Conservation (phyloP, 2,888 invertebrate species). For the Lymantria dispar region DNA sequence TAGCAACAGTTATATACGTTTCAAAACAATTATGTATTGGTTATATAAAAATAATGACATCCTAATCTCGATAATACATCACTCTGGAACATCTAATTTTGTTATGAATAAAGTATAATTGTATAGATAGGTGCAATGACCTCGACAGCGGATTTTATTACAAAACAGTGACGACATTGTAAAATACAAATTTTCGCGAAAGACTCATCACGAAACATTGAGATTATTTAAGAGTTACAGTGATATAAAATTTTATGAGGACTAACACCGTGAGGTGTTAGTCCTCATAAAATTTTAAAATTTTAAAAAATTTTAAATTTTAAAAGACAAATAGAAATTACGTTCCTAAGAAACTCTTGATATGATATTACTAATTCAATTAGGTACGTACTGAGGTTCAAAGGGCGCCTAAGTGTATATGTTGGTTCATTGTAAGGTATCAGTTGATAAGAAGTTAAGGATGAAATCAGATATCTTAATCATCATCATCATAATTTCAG, state of each 20-base stretch:
- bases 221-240: constrained; percentile 17
- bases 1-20: too few relatives aligned
- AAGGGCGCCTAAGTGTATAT: constrained; percentile 3
- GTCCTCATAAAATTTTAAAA: constrained; percentile 9
- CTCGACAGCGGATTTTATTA: constrained; percentile 52
- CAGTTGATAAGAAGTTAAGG: neutral
- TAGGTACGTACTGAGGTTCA: constrained; percentile 1
- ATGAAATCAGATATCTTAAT: neutral
- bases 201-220: constrained; percentile 37
- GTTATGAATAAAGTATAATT: constrained; percentile 30
- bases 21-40: too few relatives aligned
- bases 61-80: constrained; percentile 30
- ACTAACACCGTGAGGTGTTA: constrained; percentile 5
- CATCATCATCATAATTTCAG: too few relatives aligned
- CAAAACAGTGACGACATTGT: constrained; percentile 40
- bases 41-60: neutral
- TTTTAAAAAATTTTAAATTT: constrained; percentile 22
- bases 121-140: constrained; percentile 45
- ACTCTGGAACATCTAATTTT: constrained; percentile 30
- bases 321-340: constrained; percentile 4
- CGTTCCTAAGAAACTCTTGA: constrained; percentile 3
- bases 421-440: constrained; percentile 11
- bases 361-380: constrained; percentile 3
- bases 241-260: constrained; percentile 9
- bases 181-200: constrained; percentile 49